Evolutionary conservation across 2,797 vertebrate species (phyloP), one percentile per base, ranked within the genome.

Genomic region (Thunnus albacares): DNA sequence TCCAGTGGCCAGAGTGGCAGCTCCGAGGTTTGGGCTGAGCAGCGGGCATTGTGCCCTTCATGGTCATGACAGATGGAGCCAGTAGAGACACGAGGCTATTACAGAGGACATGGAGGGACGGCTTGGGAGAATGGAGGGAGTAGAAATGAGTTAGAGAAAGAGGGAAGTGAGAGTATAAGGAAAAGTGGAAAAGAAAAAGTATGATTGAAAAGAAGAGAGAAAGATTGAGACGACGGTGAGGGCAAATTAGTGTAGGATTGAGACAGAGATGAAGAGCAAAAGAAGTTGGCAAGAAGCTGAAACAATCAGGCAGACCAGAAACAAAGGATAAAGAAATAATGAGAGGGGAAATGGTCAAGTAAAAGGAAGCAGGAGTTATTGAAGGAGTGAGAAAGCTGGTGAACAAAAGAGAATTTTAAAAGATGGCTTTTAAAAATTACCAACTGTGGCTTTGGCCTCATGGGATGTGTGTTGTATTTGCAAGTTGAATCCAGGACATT

Each of bases 1-100:
- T 91, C 87, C 91, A 87, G 84, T 82, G 88, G 85, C 87, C 90
- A 88, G 80, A 90, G 90, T 88, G 86, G 87, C 90, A 92, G 85
- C 87, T 86, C 73, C 22, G 57, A 79, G 72, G 79, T 83, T 84
- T 71, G 82, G 74, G 81, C 85, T 83, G 83, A 86, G 85, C 88
- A 89, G 85, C 77, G 80, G 83, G 87, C 91, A 88, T 57, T 12
- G 75, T 90, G 92, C 86, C 88, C 91, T 93, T 92, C 88, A 88
- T 82, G 89, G 79, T 85, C 69, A 55, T 84, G 87, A 90, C 91
- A 93, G 90, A 93, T 90, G 90, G 93, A 90, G 88, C 79, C 83
- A 82, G 83, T 80, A 65, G 86, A 90, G 83, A 89, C 66, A 47
- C 28, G 20, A 80, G 75, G 71, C 89, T 89, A 82, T 91, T 89